Conservation (phyloP, 2,797 vertebrate genomes). For the Ptychobarbus kaznakovi region DNA sequence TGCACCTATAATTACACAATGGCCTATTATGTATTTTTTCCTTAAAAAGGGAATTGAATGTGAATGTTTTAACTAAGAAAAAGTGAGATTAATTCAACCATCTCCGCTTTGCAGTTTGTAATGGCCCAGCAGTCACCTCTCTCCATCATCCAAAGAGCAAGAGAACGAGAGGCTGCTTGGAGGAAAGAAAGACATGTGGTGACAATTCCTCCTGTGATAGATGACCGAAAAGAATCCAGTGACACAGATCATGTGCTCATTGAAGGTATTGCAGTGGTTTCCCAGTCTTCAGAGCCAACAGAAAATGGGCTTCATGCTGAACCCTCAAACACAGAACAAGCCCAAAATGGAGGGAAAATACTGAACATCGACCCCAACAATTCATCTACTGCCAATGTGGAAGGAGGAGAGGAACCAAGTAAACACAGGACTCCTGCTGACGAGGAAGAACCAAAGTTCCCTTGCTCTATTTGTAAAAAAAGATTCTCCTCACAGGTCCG, state of each 20-base stretch:
- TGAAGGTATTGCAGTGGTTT: slow-evolving; percentile 44
- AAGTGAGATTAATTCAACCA: neutral
- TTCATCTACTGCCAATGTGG: neutral
- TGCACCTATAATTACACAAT: neutral
- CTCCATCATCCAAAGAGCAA: slow-evolving; percentile 75
- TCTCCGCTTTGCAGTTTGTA: slow-evolving; percentile 63
- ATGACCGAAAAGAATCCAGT: neutral
- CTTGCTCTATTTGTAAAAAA: slow-evolving; percentile 83
- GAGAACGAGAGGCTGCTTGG: slow-evolving; percentile 67
- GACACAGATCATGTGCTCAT: slow-evolving; percentile 16
- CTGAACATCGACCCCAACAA: neutral
- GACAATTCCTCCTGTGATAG: slow-evolving; percentile 58
- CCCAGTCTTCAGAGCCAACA: slow-evolving; percentile 45
- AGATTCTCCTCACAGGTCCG: slow-evolving; percentile 81
- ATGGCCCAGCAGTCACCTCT: slow-evolving; percentile 68
- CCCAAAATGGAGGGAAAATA: slow-evolving; percentile 29
- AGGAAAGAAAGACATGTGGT: slow-evolving; percentile 48
- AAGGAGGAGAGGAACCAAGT: slow-evolving; percentile 2
- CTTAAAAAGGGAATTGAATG: neutral
- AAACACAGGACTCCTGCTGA: neutral
- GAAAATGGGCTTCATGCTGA: slow-evolving; percentile 54
- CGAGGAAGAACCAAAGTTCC: slow-evolving; percentile 61
- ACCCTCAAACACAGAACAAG: slow-evolving; percentile 29
- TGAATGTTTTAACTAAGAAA: neutral
- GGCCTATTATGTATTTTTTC: neutral